phyloP scores from a whole-genome alignment of 2,113 vertebrate species.

The Parus major region DNA sequence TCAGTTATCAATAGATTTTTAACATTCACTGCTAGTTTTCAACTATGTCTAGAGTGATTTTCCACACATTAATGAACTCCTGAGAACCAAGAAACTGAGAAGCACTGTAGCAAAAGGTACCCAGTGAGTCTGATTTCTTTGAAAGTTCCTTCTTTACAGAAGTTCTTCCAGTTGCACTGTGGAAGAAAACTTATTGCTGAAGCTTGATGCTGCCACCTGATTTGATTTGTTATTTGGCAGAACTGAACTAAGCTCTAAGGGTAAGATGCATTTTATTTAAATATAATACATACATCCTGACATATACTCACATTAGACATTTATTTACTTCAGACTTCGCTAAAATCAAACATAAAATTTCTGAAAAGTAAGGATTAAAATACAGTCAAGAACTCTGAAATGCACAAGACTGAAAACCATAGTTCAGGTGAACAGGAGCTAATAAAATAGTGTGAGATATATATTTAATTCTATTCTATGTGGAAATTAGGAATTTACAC shows the following conservation, averaged over 20 bases:
- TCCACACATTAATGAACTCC: not conserved
- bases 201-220: not conserved
- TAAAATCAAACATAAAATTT: not conserved
- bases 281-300: not conserved
- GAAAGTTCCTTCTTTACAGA: not conserved
- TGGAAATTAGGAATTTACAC: not conserved
- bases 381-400: not conserved
- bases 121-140: not conserved
- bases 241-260: not conserved
- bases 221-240: not conserved
- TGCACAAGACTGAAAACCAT: not conserved
- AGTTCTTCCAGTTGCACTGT: not conserved
- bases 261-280: not conserved
- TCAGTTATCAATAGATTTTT: not conserved
- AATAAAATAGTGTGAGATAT: not conserved
- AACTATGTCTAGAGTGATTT: not conserved
- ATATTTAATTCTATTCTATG: not conserved
- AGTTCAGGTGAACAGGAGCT: not conserved
- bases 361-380: not conserved
- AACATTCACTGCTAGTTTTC: not conserved
- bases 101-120: not conserved
- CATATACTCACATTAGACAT: not conserved
- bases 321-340: not conserved
- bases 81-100: not conserved
- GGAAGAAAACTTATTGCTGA: not conserved